These are phyloP conservation scores for Agapostemon virescens DNA, from an alignment of 2,888 invertebrate species.

Conservation along the genomic window DNA sequence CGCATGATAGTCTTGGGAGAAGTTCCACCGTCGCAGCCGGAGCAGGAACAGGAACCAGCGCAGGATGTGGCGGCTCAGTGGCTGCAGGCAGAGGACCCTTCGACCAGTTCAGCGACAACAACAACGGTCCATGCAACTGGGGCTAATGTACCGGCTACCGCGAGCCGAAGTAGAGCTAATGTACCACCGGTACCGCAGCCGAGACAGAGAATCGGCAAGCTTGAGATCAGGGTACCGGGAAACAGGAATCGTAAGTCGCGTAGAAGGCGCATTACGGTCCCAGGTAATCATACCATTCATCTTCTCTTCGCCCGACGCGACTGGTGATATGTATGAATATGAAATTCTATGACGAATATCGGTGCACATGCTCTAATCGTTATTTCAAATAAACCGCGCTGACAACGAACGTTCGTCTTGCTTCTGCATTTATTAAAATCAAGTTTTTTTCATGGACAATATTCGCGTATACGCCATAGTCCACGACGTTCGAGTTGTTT, in stretches of 20 bases:
- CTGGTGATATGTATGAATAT: constrained; percentile 18
- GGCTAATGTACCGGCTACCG: constrained; percentile 29
- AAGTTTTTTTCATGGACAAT: background rate
- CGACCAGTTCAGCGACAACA: constrained; percentile 23
- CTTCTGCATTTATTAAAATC: background rate
- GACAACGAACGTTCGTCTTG: background rate
- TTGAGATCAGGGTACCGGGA: constrained; percentile 67
- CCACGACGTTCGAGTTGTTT: background rate
- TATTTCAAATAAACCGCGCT: background rate
- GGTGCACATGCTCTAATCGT: background rate
- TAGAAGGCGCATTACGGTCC: constrained; percentile 77
- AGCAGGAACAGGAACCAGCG: constrained; percentile 77
- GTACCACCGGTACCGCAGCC: constrained; percentile 72
- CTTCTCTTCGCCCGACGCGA: constrained; percentile 36
- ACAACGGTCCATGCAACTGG: constrained; percentile 27
- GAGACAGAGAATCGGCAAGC: constrained; percentile 70
- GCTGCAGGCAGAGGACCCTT: constrained; percentile 61
- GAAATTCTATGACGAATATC: background rate
- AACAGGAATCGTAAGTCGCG: constrained; percentile 78
- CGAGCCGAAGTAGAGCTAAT: constrained; percentile 45
- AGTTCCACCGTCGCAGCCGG: constrained; percentile 75
- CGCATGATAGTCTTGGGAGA: constrained; percentile 79
- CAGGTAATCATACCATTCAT: constrained; percentile 75
- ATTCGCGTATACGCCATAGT: background rate
- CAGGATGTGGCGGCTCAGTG: constrained; percentile 79